Percentiles rank a stretch among this genome's conserved stretches.
Conservation (phyloP, 1,140 invertebrate species). For the Acromyrmex heyeri region DNA sequence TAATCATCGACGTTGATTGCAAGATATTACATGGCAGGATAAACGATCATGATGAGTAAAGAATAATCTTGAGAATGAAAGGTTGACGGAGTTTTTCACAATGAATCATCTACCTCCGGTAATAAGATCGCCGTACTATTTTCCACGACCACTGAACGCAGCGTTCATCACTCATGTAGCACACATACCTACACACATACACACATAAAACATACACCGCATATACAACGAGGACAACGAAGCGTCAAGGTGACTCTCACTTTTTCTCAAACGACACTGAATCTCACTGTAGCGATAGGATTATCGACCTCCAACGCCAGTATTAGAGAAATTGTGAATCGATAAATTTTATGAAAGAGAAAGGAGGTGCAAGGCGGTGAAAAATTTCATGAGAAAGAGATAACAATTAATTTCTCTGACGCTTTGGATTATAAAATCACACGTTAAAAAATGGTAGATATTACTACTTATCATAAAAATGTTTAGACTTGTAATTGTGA, state of each 20-base stretch:
- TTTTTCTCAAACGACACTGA: constrained; percentile 71
- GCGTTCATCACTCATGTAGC: constrained; percentile 43
- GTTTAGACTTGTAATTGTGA: neutral
- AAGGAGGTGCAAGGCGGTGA: neutral
- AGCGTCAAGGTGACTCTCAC: constrained; percentile 75
- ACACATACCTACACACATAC: neutral
- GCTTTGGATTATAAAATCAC: neutral
- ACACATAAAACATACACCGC: neutral
- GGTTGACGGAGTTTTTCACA: constrained; percentile 64
- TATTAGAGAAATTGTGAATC: neutral
- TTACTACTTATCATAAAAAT: neutral
- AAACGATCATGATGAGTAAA: neutral
- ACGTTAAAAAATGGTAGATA: neutral
- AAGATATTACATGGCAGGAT: constrained; percentile 5
- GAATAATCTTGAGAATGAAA: constrained; percentile 49
- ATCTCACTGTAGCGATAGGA: constrained; percentile 48
- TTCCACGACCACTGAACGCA: constrained; percentile 64
- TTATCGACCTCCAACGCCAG: constrained; percentile 24
- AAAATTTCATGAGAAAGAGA: neutral
- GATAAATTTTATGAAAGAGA: constrained; percentile 49
- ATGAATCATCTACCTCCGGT: constrained; percentile 67
- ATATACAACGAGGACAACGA: constrained; percentile 43
- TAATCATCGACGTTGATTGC: neutral
- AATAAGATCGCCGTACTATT: constrained; percentile 70
- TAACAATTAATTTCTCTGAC: neutral